A percentile compares a stretch with the other conserved stretches of the same genome.
Conservation (phyloP, 2,113 vertebrate genomes). For the Chrysochloris asiatica region DNA sequence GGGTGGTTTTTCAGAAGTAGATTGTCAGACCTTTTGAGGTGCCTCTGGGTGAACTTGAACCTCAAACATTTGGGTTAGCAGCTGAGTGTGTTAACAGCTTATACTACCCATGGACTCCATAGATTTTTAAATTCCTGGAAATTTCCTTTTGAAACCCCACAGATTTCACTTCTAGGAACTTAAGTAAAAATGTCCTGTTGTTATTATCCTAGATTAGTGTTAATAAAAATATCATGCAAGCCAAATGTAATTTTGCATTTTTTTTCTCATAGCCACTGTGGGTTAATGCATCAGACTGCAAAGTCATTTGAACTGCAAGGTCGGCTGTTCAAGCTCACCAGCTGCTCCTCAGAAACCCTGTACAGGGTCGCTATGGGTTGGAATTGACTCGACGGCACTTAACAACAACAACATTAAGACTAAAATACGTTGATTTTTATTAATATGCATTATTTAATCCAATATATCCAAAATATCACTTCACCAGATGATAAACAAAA, state of each 20-base stretch:
- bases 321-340: too few species aligned
- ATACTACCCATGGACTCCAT: not conserved
- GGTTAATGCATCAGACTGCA: too few species aligned
- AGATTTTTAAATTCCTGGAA: slow-evolving; percentile 1
- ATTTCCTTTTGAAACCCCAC: not conserved
- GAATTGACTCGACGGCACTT: too few species aligned
- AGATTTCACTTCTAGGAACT: slow-evolving; percentile 3
- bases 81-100: not conserved
- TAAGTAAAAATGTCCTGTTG: not conserved
- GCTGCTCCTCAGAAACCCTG: too few species aligned
- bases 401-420: too few species aligned
- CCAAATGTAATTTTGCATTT: not conserved
- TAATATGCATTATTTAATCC: not conserved
- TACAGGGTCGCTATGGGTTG: too few species aligned
- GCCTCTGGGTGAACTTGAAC: not conserved
- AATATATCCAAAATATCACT: slow-evolving; percentile 22
- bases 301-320: too few species aligned
- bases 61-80: not conserved
- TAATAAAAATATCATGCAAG: not conserved
- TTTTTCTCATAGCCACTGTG: not conserved
- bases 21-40: not conserved
- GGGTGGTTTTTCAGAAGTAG: not conserved
- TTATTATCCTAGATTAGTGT: not conserved
- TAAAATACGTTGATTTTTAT: not conserved
- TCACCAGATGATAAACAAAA: not conserved